Conservation (phyloP, 2,113 vertebrate genomes). For the Anolis sagrei region DNA sequence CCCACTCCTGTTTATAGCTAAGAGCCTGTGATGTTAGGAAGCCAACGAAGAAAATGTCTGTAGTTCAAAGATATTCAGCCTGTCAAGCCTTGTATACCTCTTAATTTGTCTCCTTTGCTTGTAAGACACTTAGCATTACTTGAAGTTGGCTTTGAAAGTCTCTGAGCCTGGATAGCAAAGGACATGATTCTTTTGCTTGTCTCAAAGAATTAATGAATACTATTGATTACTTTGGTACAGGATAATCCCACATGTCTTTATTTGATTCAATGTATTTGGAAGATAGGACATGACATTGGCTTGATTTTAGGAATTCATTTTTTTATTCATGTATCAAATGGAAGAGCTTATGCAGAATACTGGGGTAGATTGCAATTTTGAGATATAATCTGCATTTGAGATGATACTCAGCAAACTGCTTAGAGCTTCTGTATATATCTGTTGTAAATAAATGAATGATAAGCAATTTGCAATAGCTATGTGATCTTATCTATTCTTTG, state of each 20-base stretch:
- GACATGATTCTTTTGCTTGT: constrained; percentile 29
- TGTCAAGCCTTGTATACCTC: constrained; percentile 18
- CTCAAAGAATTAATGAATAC: constrained; percentile 56
- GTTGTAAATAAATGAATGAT: background rate
- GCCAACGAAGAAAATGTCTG: background rate
- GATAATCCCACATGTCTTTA: constrained; percentile 28
- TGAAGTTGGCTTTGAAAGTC: constrained; percentile 50
- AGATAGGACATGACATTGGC: background rate
- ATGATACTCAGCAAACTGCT: background rate
- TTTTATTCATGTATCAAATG: accelerated
- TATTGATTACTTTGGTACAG: constrained; percentile 24
- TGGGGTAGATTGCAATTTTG: background rate
- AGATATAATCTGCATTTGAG: accelerated
- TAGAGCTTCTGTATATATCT: background rate
- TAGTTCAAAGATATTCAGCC: constrained; percentile 31
- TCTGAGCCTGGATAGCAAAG: constrained; percentile 51
- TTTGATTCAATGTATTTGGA: constrained; percentile 42
- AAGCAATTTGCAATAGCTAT: background rate
- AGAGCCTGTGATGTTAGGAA: background rate
- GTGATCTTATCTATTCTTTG: background rate
- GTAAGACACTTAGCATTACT: constrained; percentile 55
- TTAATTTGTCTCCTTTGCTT: constrained; percentile 61
- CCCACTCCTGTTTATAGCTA: background rate
- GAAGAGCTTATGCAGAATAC: background rate
- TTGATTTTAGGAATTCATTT: accelerated